Conservation (phyloP, 2,113 vertebrate species). For the Nansenia antarctica region DNA sequence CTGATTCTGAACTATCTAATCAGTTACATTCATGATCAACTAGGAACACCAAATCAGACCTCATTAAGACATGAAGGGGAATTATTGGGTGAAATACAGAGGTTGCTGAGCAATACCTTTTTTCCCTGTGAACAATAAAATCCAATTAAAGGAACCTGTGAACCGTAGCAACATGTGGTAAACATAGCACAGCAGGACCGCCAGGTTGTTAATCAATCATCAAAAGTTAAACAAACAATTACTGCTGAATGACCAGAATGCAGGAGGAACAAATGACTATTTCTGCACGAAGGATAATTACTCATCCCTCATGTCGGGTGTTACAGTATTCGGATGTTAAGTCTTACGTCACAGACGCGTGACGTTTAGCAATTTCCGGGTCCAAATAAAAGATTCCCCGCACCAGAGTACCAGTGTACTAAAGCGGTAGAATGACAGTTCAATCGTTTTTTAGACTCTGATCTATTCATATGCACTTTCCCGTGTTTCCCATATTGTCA, state of each 20-base stretch:
- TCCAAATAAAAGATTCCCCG: too few species aligned
- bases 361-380: too few species aligned
- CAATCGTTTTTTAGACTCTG: too few species aligned
- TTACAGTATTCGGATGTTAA: too few species aligned
- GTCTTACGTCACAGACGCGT: slow-evolving; percentile 55
- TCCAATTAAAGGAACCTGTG: slow-evolving; percentile 63
- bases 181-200: slow-evolving; percentile 58
- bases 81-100: slow-evolving; percentile 36
- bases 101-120: slow-evolving; percentile 64
- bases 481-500: too few species aligned
- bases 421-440: too few species aligned
- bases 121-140: slow-evolving; percentile 65
- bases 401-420: too few species aligned
- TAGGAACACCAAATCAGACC: slow-evolving; percentile 32
- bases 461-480: too few species aligned
- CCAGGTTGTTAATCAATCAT: slow-evolving; percentile 63
- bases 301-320: too few species aligned
- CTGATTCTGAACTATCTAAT: slow-evolving; percentile 25
- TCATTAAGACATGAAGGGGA: slow-evolving; percentile 18
- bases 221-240: slow-evolving; percentile 70
- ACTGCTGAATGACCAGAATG: slow-evolving; percentile 68
- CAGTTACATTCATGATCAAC: too few species aligned
- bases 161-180: slow-evolving; percentile 69
- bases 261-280: slow-evolving; percentile 60
- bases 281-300: too few species aligned